Conservation (phyloP, 2,888 invertebrate genomes). For the Pollenia griseotomentosa region DNA sequence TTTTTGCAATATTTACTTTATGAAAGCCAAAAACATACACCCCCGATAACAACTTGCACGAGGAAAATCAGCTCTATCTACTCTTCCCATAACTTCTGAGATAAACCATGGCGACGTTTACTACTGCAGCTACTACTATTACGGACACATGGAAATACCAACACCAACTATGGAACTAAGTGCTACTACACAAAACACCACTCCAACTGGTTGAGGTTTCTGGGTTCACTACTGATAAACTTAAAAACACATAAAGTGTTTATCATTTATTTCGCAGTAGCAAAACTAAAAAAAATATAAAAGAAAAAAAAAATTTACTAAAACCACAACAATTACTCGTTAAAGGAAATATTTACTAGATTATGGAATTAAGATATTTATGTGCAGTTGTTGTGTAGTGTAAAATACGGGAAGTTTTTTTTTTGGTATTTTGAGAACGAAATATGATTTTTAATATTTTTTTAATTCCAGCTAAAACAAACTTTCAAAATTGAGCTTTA, state of each 20-base stretch:
- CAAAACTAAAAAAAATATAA: slow-evolving; percentile 24
- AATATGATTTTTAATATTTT: too few relatives aligned
- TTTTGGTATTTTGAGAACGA: too few relatives aligned
- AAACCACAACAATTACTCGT: slow-evolving; percentile 53
- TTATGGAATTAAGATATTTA: slow-evolving; percentile 31
- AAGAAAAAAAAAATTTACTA: not conserved
- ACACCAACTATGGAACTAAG: not conserved
- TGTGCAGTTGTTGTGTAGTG: not conserved
- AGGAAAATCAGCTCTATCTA: slow-evolving; percentile 2
- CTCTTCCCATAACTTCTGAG: not conserved
- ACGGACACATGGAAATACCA: not conserved
- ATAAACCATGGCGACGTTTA: not conserved
- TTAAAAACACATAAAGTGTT: slow-evolving; percentile 50
- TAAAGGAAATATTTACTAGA: slow-evolving; percentile 37
- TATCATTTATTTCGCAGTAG: slow-evolving; percentile 56
- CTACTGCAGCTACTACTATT: not conserved
- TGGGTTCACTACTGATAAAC: slow-evolving; percentile 53
- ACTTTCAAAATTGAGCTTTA: too few relatives aligned
- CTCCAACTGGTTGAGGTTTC: slow-evolving; percentile 32
- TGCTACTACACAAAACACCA: not conserved
- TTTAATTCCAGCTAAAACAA: too few relatives aligned
- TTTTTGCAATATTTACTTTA: slow-evolving; percentile 15
- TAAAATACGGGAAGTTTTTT: not conserved
- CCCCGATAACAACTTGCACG: too few relatives aligned
- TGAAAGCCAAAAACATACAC: not conserved